These are phyloP conservation scores for Parasteatoda tepidariorum DNA, from an alignment of 1,140 invertebrate species.

Conservation along the genomic window DNA sequence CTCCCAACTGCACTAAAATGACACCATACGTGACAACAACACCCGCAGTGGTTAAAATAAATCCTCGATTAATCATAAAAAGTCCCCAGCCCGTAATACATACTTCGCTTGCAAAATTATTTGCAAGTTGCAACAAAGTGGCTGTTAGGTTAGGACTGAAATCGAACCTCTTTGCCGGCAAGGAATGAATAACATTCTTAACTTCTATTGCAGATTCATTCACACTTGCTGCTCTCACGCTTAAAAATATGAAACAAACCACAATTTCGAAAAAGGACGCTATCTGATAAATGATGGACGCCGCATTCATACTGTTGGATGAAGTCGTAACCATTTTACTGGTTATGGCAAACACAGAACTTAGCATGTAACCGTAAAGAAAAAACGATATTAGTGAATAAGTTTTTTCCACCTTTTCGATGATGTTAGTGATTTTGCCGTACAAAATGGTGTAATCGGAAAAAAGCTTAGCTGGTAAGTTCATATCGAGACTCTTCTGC, in stretches of 20 bases:
- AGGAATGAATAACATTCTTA: constrained; percentile 41
- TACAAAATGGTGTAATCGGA: constrained; percentile 31
- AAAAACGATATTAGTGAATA: constrained; percentile 39
- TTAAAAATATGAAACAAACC: constrained; percentile 30
- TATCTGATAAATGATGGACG: background rate
- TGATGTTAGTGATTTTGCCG: constrained; percentile 17
- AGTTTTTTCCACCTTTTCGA: constrained; percentile 9
- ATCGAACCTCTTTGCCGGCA: constrained; percentile 16
- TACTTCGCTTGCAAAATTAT: constrained; percentile 42
- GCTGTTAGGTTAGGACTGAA: constrained; percentile 23
- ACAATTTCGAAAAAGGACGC: constrained; percentile 19
- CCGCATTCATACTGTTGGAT: background rate
- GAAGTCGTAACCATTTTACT: constrained; percentile 26
- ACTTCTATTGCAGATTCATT: constrained; percentile 50
- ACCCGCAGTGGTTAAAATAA: constrained; percentile 47
- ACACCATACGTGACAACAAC: constrained; percentile 55
- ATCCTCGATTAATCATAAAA: constrained; percentile 56
- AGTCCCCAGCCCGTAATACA: constrained; percentile 54
- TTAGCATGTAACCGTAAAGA: constrained; percentile 50
- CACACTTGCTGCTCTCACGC: constrained; percentile 32
- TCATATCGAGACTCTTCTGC: constrained; percentile 12
- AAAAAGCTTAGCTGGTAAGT: constrained; percentile 15
- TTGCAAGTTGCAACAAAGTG: constrained; percentile 40
- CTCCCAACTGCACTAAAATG: constrained; percentile 39
- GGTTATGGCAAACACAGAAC: constrained; percentile 36